Base-by-base conservation (phyloP, 2,888 invertebrate genomes). In the Brenthis ino region DNA sequence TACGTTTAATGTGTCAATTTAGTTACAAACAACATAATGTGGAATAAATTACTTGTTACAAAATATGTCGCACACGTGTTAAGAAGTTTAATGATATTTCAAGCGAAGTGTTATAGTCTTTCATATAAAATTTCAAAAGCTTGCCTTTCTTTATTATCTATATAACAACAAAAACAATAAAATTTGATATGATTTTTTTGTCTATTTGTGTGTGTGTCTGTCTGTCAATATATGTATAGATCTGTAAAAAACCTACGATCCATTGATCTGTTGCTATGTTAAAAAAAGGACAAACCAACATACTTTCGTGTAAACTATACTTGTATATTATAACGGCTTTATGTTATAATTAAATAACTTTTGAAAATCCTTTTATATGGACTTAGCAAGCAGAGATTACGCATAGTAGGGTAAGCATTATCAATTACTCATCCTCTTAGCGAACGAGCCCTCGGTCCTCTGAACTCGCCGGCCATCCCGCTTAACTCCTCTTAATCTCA, bases 361-460 rank as follows among this genome's bases (percentile, higher is more conserved):
- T 53, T 43, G 51, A 63, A 16, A n/a, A 63, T 8, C 33, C 63
- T 69, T 51, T 64, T 56, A 68, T 72, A 66, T 65, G 51, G 55
- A 43, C 48, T 65, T 12, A 63, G 53, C 57, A 64, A 80, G 82
- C 84, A 83, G 82, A 86, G 84, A 86, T 87, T 87, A 84, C 82
- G 83, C 82, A 74, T 77, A 78, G 80, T 77, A 81, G 82, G 82
- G 85, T 84, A 85, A 82, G 84, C 87, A 87, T 87, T 87, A 88
- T 87, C 85, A 88, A 88, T 89, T 87, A 88, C 84, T 86, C 82
- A 87, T 80, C 75, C 82, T 81, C 83, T 82, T 79, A 77, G 77
- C 48, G 81, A 80, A 77, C 73, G 75, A 73, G 65, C 77, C 71
- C 64, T 68, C 77, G 72, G 77, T 75, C 81, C 80, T 80, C 75